These are phyloP conservation scores for Sclerurus mexicanus DNA, from an alignment of 2,113 vertebrate species.

Conservation along the genomic window DNA sequence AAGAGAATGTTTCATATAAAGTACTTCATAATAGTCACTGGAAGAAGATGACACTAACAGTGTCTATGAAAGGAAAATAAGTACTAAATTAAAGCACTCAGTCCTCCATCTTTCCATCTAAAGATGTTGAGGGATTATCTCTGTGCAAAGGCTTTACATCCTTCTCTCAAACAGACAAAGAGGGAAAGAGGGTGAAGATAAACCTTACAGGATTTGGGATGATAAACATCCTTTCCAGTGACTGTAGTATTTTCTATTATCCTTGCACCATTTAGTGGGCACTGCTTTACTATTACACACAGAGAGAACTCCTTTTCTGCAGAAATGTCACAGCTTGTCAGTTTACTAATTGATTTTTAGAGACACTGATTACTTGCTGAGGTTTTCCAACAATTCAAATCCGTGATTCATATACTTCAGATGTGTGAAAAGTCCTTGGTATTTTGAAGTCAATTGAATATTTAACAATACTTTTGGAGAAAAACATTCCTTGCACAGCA, in stretches of 20 bases:
- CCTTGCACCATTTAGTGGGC: not conserved
- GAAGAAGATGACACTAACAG: constrained; percentile 27
- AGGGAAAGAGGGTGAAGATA: constrained; percentile 31
- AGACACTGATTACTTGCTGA: not conserved
- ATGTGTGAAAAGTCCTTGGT: not conserved
- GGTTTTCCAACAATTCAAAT: not conserved
- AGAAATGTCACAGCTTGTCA: not conserved
- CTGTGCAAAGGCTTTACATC: constrained; percentile 40
- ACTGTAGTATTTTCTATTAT: not conserved
- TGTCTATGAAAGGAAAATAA: constrained; percentile 3
- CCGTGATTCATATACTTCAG: not conserved
- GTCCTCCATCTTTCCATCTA: constrained; percentile 36
- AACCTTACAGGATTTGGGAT: constrained; percentile 31
- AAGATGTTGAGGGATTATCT: constrained; percentile 61
- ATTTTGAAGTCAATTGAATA: not conserved
- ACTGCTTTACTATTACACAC: not conserved
- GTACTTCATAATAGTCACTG: not conserved
- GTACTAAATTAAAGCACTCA: constrained; percentile 33
- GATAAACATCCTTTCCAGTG: constrained; percentile 12
- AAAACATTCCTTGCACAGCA: not conserved
- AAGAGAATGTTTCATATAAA: not conserved
- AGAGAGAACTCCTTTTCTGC: not conserved
- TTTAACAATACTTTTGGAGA: not conserved
- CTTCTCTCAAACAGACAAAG: not conserved
- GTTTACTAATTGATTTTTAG: not conserved